Evolutionary conservation across 2,888 invertebrate genomes (phyloP), one percentile per base, ranked within the genome.

Genomic region (Scrobipalpa costella): DNA sequence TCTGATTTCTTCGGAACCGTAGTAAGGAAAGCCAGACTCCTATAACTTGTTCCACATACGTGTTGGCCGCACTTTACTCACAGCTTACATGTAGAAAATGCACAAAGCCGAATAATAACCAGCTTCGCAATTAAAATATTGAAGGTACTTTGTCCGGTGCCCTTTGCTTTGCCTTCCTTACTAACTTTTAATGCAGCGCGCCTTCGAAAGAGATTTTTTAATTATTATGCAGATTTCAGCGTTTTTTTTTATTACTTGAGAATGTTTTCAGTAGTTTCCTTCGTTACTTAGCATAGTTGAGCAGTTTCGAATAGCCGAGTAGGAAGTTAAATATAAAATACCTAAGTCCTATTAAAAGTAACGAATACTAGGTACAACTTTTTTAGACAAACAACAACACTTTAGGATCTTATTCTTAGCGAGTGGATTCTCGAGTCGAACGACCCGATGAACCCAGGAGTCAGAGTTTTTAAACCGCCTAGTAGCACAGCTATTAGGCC

Each of bases 101-200:
- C 88, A 90, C 90, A 90, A 90, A 90, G 87, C 82, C 81, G 84
- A 77, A 87, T 86, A 88, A 89, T 89, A 88, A 89, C 83, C 84
- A 61, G 82, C 83, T 85, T 76, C 76, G 90, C 89, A 91, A 90
- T 91, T 90, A 91, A 91, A 91, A 89, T 87, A 88, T 85, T 90
- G 88, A 85, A 90, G 90, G 89, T 89, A 90, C 89, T 90, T 89
- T 90, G 86, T 85, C 73, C 50, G 74, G 78, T 70, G 75, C 73
- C 70, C 76, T 83, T 84, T 83, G 71, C 74, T 76, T 71, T 70
- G 73, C 71, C 76, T 72, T 71, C 73, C 71, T 76, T 77, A 76
- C 77, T 77, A 77, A 78, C 73, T 70, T 73, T 73, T 67, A 73
- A 73, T 76, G 76, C 71, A 71, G 68, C 69, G 69, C 73, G 50